Base-by-base conservation (phyloP, 2,888 invertebrate species). In the Dicyrtomina minuta region DNA sequence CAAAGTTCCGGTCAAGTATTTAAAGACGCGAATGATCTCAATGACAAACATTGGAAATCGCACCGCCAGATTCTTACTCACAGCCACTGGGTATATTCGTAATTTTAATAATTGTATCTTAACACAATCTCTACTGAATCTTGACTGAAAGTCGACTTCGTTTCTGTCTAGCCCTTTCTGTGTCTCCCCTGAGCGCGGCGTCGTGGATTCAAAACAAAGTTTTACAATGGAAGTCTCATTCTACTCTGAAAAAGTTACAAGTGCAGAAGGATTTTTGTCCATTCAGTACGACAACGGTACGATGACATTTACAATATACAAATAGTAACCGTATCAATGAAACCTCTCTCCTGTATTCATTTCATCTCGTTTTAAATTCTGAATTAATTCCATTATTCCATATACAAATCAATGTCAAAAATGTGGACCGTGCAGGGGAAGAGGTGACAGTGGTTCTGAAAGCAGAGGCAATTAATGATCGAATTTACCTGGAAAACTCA, bases 221-320 rank as follows among this genome's bases (percentile, higher is more conserved):
- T 73, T 76, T 22, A 65, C 67, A 8, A 66, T 76, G 43, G 66
- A 74, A 24, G 58, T 77, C 1, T 71, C 72, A 8, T 73, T 73
- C 65, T 70, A 61, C 33, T 69, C 76, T 1, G 33, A 41, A 0
- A 58, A n/a, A 1, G 10, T 68, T n/a, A 61, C 64, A 10, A 41
- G n/a, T 41, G 49, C 68, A 3, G 68, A 74, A 10, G 77, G 77
- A 39, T 65, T 64, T 64, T 24, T 77, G 13, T 51, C 59, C 17
- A 69, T 77, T 17, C 72, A 70, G 60, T 77, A 73, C 62, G 77
- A 77, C 3, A 75, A 74, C 66, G 77, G 77, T 75, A 62, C 24
- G 17, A n/a, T n/a, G n/a, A n/a, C n/a, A n/a, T 17, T 53, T 4
- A 56, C n/a, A 10, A 53, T 5, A 1, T 12, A 53, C 4, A 22